Percentiles rank a stretch among this genome's conserved stretches.
phyloP scores from a whole-genome alignment of 2,113 vertebrate genomes.

The Campylomormyrus numenius region DNA sequence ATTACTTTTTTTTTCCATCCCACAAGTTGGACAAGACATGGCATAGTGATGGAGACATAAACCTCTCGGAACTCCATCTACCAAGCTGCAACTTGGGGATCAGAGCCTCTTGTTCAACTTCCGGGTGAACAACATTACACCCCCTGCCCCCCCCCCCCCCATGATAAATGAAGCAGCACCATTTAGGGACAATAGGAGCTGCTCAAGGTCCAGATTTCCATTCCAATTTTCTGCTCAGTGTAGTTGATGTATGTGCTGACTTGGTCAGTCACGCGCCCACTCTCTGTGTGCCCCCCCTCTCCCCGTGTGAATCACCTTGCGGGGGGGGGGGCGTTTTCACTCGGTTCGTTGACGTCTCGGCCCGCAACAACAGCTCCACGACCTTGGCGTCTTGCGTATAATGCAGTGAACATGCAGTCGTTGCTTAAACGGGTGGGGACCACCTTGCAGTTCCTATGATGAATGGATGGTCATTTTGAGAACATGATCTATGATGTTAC shows the following conservation, averaged over 20 bases:
- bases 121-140: constrained; percentile 39
- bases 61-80: background rate
- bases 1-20: background rate
- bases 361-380: background rate
- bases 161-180: constrained; percentile 63
- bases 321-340: background rate
- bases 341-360: background rate
- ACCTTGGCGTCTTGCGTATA: background rate
- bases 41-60: background rate
- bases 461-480: background rate
- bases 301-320: constrained; percentile 18
- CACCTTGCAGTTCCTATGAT: background rate
- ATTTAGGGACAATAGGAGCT: constrained; percentile 60
- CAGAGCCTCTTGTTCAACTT: constrained; percentile 23
- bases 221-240: constrained; percentile 70
- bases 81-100: background rate
- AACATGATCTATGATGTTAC: background rate
- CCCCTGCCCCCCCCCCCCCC: constrained; percentile 24
- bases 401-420: background rate
- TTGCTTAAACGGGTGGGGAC: background rate
- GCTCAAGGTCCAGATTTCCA: constrained; percentile 70
- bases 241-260: constrained; percentile 68
- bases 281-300: background rate
- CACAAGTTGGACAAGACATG: background rate
- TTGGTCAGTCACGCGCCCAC: constrained; percentile 18